These are phyloP conservation scores for Alentia gelatinosa DNA, from an alignment of 2,888 invertebrate species.

Conservation along the genomic window DNA sequence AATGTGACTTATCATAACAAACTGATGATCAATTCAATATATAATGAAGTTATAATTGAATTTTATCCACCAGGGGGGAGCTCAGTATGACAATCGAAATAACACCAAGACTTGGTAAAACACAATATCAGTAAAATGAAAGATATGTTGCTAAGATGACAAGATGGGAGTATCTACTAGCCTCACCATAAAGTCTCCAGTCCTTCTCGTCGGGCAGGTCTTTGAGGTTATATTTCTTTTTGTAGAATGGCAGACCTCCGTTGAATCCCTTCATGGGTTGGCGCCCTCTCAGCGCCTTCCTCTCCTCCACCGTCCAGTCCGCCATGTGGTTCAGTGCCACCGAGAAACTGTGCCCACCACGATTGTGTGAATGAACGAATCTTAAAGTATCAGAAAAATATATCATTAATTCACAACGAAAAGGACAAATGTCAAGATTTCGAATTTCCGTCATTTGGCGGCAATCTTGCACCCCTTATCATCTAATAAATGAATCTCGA, in stretches of 20 bases:
- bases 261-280: slow-evolving; percentile 84
- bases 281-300: slow-evolving; percentile 80
- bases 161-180: not conserved
- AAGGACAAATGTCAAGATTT: no score
- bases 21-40: no score
- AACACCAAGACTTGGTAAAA: no score
- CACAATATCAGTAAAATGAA: no score
- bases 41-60: no score
- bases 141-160: no score
- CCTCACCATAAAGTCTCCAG: slow-evolving; percentile 89
- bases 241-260: slow-evolving; percentile 87
- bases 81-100: no score
- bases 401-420: not conserved
- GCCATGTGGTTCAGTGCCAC: slow-evolving; percentile 93
- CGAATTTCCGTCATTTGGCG: no score
- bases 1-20: no score
- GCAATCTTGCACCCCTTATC: no score
- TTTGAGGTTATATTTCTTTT: slow-evolving; percentile 78
- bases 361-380: slow-evolving; percentile 90
- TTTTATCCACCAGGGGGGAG: no score
- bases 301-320: slow-evolving; percentile 89
- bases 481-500: no score
- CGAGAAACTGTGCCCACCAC: slow-evolving; percentile 87
- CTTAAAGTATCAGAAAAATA: slow-evolving; percentile 80
- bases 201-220: slow-evolving; percentile 89